Conservation (phyloP, 2,888 invertebrate species). For the Drosophila setosimentum region DNA sequence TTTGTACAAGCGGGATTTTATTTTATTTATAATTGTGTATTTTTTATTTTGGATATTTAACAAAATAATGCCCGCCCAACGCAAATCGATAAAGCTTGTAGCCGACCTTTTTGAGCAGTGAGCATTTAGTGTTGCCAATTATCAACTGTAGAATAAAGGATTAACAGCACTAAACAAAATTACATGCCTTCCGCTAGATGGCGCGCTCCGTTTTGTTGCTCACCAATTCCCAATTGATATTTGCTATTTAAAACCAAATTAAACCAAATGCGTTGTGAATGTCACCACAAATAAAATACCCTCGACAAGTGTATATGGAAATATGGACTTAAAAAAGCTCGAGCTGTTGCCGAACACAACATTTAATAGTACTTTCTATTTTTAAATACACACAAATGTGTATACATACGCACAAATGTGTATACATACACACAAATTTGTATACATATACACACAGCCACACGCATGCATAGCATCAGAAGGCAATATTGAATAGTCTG, state of each 20-base stretch:
- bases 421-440: neutral
- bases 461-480: neutral
- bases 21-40: neutral
- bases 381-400: constrained; percentile 18
- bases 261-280: neutral
- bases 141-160: neutral
- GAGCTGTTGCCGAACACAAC: neutral
- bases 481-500: constrained; percentile 1
- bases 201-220: neutral
- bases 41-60: neutral
- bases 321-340: neutral
- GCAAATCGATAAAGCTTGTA: neutral
- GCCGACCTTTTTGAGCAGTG: neutral
- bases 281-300: neutral
- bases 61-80: neutral
- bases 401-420: too few species aligned
- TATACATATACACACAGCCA: too few species aligned
- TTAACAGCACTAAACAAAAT: neutral
- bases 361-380: constrained; percentile 18
- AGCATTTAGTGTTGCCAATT: neutral
- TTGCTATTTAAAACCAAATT: neutral
- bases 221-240: neutral
- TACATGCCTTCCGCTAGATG: neutral
- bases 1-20: neutral
- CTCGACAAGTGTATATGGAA: neutral